These are phyloP conservation scores for Palaemon carinicauda DNA, from an alignment of 1,140 invertebrate genomes.

Conservation along the genomic window DNA sequence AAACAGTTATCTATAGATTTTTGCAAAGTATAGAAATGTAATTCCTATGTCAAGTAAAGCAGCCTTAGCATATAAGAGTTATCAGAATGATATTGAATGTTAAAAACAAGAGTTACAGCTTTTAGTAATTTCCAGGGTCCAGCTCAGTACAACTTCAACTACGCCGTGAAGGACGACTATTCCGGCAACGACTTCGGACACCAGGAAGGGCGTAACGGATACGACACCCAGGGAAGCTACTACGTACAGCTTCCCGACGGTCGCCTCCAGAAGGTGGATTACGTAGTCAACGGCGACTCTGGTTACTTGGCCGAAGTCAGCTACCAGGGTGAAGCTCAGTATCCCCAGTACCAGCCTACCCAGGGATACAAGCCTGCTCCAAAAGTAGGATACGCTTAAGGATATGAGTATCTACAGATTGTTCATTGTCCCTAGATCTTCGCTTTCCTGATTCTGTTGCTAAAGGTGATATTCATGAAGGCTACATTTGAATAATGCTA, in stretches of 20 bases:
- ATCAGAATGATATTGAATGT: too few species aligned
- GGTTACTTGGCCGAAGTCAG: slow-evolving; percentile 30
- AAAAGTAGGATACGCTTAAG: background rate
- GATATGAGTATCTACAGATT: background rate
- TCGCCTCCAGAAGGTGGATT: slow-evolving; percentile 15
- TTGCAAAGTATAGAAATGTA: too few species aligned
- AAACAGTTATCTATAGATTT: too few species aligned
- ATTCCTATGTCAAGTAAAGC: too few species aligned
- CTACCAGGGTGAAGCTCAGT: slow-evolving; percentile 30
- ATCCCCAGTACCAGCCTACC: background rate
- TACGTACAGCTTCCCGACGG: slow-evolving; percentile 35
- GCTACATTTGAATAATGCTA: too few species aligned
- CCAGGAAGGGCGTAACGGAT: slow-evolving; percentile 10
- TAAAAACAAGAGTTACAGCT: too few species aligned
- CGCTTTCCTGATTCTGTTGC: too few species aligned
- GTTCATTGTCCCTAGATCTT: too few species aligned
- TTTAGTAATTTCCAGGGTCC: background rate
- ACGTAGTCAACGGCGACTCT: slow-evolving; percentile 19
- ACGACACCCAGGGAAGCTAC: slow-evolving; percentile 24
- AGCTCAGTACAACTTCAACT: slow-evolving; percentile 34
- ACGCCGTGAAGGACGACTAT: slow-evolving; percentile 18
- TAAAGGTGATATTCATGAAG: too few species aligned
- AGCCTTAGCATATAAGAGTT: too few species aligned
- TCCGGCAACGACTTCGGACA: slow-evolving; percentile 34
- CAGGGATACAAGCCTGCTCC: too few species aligned